phyloP scores from a whole-genome alignment of 2,113 vertebrate species.

The Toxotes chatareus region DNA sequence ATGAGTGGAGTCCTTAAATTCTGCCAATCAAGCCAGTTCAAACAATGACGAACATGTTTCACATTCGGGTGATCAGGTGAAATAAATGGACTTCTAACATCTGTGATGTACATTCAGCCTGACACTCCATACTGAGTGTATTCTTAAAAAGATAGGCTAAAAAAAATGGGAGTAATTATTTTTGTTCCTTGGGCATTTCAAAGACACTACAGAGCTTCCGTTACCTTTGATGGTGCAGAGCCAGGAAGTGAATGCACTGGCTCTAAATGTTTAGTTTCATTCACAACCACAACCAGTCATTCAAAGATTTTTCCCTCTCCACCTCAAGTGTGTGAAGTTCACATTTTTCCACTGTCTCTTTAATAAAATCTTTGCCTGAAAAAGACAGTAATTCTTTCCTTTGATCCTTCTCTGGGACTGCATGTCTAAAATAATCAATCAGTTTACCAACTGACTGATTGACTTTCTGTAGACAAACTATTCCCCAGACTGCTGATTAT shows the following conservation, averaged over 20 bases:
- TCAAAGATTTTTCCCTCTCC: conserved; percentile 20
- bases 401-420: not conserved
- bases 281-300: conserved; percentile 36
- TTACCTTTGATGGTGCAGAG: conserved; percentile 63
- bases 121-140: conserved; percentile 19
- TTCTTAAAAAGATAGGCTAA: conserved; percentile 13
- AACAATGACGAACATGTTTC: conserved; percentile 51
- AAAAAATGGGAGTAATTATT: conserved; percentile 32
- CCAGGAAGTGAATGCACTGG: conserved; percentile 59
- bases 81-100: conserved; percentile 39
- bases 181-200: conserved; percentile 49
- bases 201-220: conserved; percentile 55
- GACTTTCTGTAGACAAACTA: not conserved
- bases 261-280: conserved; percentile 49
- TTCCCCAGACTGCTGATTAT: conserved; percentile 1
- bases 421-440: not conserved
- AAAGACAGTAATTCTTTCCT: not conserved
- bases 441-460: not conserved
- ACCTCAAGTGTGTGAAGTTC: not conserved
- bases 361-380: not conserved
- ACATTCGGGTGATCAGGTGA: conserved; percentile 32
- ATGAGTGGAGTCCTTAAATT: conserved; percentile 67
- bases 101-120: conserved; percentile 37
- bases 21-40: conserved; percentile 57
- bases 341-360: not conserved